Evolutionary conservation across 2,888 invertebrate genomes (phyloP).

Genomic region (Lutraria lutraria): DNA sequence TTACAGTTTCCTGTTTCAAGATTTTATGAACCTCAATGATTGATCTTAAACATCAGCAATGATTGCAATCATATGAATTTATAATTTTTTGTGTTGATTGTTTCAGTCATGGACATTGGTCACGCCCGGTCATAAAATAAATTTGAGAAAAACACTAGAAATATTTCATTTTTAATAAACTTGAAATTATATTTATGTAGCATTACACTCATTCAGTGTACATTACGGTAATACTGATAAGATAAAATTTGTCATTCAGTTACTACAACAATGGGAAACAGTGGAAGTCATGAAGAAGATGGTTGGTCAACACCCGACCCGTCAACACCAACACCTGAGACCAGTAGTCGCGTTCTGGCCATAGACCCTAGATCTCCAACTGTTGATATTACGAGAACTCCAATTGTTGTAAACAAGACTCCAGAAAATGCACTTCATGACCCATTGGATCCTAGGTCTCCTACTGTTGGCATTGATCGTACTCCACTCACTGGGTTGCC

Average conservation of each 20-base stretch:
- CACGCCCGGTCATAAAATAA: too few relatives aligned
- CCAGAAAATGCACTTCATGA: constrained; percentile 68
- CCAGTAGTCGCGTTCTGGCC: constrained; percentile 64
- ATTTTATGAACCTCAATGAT: too few relatives aligned
- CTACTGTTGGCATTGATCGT: constrained; percentile 65
- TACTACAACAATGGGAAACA: constrained; percentile 16
- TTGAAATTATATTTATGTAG: too few relatives aligned
- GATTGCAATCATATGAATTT: too few relatives aligned
- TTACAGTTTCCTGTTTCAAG: too few relatives aligned
- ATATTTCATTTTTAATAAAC: too few relatives aligned
- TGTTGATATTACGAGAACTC: constrained; percentile 76
- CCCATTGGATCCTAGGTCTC: constrained; percentile 64
- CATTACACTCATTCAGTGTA: too few relatives aligned
- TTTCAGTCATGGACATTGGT: too few relatives aligned
- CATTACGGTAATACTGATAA: too few relatives aligned
- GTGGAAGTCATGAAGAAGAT: constrained; percentile 11
- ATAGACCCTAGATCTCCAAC: constrained; percentile 80
- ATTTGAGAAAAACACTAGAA: too few relatives aligned
- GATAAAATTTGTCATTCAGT: neutral
- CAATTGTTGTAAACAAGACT: constrained; percentile 80
- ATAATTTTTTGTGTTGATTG: too few relatives aligned
- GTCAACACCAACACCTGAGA: constrained; percentile 57
- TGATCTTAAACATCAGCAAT: too few relatives aligned
- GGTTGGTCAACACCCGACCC: constrained; percentile 44
- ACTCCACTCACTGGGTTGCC: constrained; percentile 55